Base-by-base conservation (phyloP, 2,888 invertebrate species). In the Phortica magna region DNA sequence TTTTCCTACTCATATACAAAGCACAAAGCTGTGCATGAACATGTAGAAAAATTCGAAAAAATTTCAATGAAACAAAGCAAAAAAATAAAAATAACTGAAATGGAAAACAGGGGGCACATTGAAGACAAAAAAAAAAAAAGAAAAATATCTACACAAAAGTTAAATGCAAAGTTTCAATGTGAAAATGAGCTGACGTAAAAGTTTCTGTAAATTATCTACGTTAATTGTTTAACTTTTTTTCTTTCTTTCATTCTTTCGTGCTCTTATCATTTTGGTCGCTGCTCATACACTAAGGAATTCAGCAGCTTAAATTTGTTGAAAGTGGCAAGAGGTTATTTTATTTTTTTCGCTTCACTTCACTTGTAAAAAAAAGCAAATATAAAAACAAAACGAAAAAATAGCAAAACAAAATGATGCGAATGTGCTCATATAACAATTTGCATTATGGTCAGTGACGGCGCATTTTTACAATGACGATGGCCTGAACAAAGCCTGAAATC, bases 111-210 rank as follows among this genome's bases (percentile, higher is more conserved):
- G 76, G 64, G 17, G 41, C 64, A 61, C 22, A 53, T 48, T 9
- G 48, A 9, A 59, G 73, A 75, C 55, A 55, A 79, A 78, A 77
- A 79, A 59, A 71, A 68, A 22, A 48, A 74, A 77, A 71, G 53
- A 71, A 12, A 71, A 31, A 31, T 14, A 22, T 48, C 39, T 71
- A 17, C 79, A 75, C 80, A 80, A 84, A 85, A 85, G 84, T 85
- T 87, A 83, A 85, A 87, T 85, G 85, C 84, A 87, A 87, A 87
- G 87, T 85, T 87, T 79, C 39, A 81, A 81, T 82, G 84, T 78
- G 87, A 83, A 85, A 87, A 85, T 83, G 83, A 81, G 85, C 71
- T 78, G 82, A 87, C 82, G 80, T 81, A 81, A 87, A 87, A 84
- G 83, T 85, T 87, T 80, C 78, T 76, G 78, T 79, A 75, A 59